Percentiles rank a stretch among this genome's conserved stretches.
Conservation (phyloP, 2,888 invertebrate genomes). For the Cabera pusaria region DNA sequence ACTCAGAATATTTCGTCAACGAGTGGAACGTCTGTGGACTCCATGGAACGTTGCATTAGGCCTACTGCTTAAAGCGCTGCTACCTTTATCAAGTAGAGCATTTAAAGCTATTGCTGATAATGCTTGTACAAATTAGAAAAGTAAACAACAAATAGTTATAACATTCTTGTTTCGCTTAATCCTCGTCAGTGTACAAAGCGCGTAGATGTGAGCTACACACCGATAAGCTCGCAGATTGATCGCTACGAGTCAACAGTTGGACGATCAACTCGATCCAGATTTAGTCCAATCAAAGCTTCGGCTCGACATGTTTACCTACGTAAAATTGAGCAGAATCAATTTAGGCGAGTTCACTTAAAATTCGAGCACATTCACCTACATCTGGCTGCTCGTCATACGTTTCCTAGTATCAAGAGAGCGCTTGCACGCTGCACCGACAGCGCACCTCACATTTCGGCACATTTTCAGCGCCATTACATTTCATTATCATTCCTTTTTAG, state of each 20-base stretch:
- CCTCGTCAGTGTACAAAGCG: constrained; percentile 4
- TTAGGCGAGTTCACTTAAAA: constrained; percentile 60
- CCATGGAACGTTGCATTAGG: constrained; percentile 6
- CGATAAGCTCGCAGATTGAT: constrained; percentile 23
- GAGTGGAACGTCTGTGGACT: neutral
- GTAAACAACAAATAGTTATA: no score
- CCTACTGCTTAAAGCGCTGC: neutral
- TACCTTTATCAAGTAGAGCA: no score
- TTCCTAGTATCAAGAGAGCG: constrained; percentile 57
- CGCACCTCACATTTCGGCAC: constrained; percentile 31
- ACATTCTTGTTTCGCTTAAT: no score
- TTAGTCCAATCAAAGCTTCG: constrained; percentile 53
- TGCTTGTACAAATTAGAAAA: no score
- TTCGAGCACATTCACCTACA: constrained; percentile 63
- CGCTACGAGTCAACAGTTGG: constrained; percentile 36
- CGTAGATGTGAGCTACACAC: constrained; percentile 27
- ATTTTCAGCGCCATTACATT: constrained; percentile 63
- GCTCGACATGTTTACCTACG: constrained; percentile 47
- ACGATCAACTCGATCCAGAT: constrained; percentile 44
- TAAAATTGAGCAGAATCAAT: constrained; percentile 58
- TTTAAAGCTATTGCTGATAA: no score
- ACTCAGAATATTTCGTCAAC: constrained; percentile 2
- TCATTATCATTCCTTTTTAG: constrained; percentile 74
- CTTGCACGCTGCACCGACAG: constrained; percentile 25
- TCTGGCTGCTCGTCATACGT: constrained; percentile 58